phyloP scores from a whole-genome alignment of 2,113 vertebrate species.

The Lepus europaeus region DNA sequence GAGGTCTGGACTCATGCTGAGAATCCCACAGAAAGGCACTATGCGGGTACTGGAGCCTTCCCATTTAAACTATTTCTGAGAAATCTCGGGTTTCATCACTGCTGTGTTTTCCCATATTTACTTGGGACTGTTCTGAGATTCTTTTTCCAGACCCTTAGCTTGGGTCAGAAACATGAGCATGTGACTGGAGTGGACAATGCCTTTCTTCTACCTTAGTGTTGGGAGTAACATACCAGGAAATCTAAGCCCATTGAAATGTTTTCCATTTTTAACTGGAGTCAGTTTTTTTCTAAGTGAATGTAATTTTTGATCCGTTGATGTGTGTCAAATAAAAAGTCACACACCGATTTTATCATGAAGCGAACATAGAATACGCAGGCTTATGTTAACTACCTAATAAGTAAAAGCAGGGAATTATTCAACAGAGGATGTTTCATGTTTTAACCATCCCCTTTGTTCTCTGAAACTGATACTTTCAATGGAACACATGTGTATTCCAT shows the following conservation, averaged over 20 bases:
- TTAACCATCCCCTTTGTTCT: constrained; percentile 45
- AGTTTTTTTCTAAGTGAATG: constrained; percentile 71
- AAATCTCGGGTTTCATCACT: constrained; percentile 67
- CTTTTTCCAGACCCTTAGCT: constrained; percentile 57
- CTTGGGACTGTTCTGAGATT: constrained; percentile 73
- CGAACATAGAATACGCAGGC: constrained; percentile 50
- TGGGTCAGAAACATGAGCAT: constrained; percentile 55
- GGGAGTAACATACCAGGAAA: not conserved
- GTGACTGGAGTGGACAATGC: not conserved
- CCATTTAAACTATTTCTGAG: constrained; percentile 61
- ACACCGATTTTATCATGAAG: constrained; percentile 50
- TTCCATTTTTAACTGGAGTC: constrained; percentile 51
- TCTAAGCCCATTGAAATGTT: constrained; percentile 58
- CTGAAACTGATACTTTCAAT: constrained; percentile 10
- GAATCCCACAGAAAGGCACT: constrained; percentile 69
- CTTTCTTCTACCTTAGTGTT: constrained; percentile 51
- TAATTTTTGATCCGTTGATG: constrained; percentile 64
- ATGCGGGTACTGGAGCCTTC: constrained; percentile 43
- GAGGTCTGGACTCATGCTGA: constrained; percentile 76
- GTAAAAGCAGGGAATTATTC: not conserved
- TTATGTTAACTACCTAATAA: constrained; percentile 21
- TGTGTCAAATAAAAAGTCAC: constrained; percentile 61
- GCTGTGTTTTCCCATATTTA: constrained; percentile 71
- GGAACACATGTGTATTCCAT: not conserved
- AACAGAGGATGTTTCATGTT: constrained; percentile 33